Base-by-base conservation (phyloP, 2,797 vertebrate genomes). In the Delichon dasypus region DNA sequence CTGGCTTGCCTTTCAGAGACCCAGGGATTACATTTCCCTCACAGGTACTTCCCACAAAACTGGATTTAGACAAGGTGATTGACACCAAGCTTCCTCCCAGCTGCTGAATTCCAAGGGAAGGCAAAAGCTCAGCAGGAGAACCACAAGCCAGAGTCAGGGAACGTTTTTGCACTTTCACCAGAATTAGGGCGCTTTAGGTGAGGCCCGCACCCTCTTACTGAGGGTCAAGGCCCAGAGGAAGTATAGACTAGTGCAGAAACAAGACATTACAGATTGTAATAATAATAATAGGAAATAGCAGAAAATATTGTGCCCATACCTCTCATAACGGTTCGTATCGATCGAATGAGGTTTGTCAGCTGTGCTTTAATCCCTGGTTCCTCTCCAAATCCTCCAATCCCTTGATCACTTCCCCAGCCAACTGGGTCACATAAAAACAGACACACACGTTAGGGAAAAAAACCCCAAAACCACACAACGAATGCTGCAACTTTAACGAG, bases 361-460 rank as follows among this genome's bases (percentile, higher is more conserved):
- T 99, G 99, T 32, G 98, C 98, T 98, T 99, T 99, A 97, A 99
- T 96, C 95, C 99, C 99, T 45, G 99, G 99, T 86, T 99, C 99
- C 84, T 99, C 99, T 95, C 99, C 99, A 70, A 99, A 99, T 73
- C 99, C 99, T 85, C 99, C 98, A 67, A 99, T 98, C 60, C 98
- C 98, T 90, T 99, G 99, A 16, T 99, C 99, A 2, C 98, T 98
- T 78, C 98, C 99, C 98, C 99, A 99, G 78, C 99, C 99, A 93
- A 99, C 99, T 99, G 97, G 15, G 92, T 60, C 95, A 96, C 50
- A 96, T 9, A 95, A 62, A 93, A 40, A 68, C 29, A 50, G 84
- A 42, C 88, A 89, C 71, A 38, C 40, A 30, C 20, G 9, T 95
- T 58, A 96, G 64, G 40, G 91, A 40, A 8, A 2, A 1, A 8